Evolutionary conservation across 2,113 vertebrate species (phyloP).

Genomic region (Clupea harengus): DNA sequence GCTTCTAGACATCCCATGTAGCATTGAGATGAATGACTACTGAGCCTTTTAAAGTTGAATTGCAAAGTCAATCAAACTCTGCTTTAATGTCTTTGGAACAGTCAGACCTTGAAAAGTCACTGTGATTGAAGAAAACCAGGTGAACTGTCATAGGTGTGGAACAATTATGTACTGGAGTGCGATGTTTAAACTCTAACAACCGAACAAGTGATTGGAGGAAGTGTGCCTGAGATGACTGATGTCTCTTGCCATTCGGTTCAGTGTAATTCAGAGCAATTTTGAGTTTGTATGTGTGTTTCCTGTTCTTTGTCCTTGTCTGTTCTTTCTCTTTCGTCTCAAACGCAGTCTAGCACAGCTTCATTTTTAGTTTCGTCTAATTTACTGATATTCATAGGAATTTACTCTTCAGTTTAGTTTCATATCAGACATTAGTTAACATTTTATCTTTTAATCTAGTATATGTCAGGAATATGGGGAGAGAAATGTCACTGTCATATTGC

Average conservation of each 20-base stretch:
- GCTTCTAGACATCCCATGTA: background rate
- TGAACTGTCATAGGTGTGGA: background rate
- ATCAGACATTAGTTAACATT: background rate
- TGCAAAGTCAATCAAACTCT: background rate
- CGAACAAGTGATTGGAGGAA: background rate
- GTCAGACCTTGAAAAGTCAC: background rate
- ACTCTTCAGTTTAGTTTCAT: background rate
- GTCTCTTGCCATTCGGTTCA: background rate
- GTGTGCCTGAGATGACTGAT: background rate
- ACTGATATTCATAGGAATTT: background rate
- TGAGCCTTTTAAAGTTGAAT: background rate
- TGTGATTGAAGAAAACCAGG: background rate
- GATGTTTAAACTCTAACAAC: background rate
- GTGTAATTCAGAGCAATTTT: background rate
- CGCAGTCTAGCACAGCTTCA: background rate
- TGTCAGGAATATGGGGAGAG: background rate
- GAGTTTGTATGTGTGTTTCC: background rate
- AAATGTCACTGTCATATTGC: slow-evolving; percentile 8
- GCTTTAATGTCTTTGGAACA: background rate
- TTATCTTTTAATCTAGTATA: background rate
- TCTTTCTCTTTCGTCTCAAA: background rate
- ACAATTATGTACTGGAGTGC: background rate
- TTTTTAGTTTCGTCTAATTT: background rate
- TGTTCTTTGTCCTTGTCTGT: background rate
- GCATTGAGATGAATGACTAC: background rate